Conservation (phyloP, 1,140 invertebrate genomes). For the Drosophila subobscura region DNA sequence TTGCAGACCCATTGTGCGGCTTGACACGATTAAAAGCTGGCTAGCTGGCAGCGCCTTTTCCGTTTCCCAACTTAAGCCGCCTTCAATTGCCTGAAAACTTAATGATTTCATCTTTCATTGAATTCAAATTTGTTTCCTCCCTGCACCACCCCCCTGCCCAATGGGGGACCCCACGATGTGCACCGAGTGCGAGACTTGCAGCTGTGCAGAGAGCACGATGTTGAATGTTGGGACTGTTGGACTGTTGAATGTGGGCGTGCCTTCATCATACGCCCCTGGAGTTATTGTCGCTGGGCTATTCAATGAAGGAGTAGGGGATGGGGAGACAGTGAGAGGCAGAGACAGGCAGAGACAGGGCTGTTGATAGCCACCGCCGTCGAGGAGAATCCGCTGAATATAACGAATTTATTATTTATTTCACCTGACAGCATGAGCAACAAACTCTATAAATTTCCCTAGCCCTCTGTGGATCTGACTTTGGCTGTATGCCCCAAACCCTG, state of each 20-base stretch:
- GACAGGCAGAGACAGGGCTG: slow-evolving; percentile 10
- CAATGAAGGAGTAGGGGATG: too few relatives aligned
- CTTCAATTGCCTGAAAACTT: slow-evolving; percentile 68
- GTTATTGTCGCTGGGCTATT: slow-evolving; percentile 42
- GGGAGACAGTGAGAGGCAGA: too few relatives aligned
- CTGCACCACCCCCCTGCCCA: background rate
- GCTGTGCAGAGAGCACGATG: slow-evolving; percentile 54
- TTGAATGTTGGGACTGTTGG: background rate
- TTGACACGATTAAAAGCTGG: slow-evolving; percentile 47
- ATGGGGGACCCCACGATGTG: slow-evolving; percentile 35
- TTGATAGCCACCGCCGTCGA: slow-evolving; percentile 56
- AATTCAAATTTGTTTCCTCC: slow-evolving; percentile 73
- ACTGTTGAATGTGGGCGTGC: slow-evolving; percentile 66
- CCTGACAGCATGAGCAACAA: slow-evolving; percentile 79
- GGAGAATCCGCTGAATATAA: slow-evolving; percentile 60
- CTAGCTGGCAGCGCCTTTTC: too few relatives aligned
- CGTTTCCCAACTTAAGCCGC: slow-evolving; percentile 25
- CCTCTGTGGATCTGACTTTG: slow-evolving; percentile 1
- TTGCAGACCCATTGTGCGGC: slow-evolving; percentile 25
- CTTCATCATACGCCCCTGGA: slow-evolving; percentile 72
- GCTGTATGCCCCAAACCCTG: too few relatives aligned
- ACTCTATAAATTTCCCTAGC: slow-evolving; percentile 83
- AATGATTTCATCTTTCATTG: slow-evolving; percentile 81
- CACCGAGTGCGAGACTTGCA: slow-evolving; percentile 37
- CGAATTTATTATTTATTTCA: slow-evolving; percentile 84